Conservation (phyloP, 2,113 vertebrate genomes). For the Polyodon spathula region DNA sequence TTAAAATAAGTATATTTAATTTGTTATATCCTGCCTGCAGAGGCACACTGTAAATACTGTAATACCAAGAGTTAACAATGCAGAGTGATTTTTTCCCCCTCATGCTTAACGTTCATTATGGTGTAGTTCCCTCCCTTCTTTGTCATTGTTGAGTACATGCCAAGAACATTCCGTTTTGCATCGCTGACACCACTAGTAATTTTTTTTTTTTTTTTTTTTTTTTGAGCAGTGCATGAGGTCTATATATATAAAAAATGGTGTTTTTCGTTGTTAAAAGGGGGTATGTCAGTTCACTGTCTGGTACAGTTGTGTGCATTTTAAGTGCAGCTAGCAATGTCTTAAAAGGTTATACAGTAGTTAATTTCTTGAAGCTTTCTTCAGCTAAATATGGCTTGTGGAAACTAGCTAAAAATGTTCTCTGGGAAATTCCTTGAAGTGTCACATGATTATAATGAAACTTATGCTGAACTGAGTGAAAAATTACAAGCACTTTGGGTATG, state of each 20-base stretch:
- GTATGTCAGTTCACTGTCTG: constrained; percentile 47
- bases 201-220: constrained; percentile 37
- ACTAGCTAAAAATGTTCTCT: too few species aligned
- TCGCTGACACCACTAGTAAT: constrained; percentile 52
- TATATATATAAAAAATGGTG: constrained; percentile 31
- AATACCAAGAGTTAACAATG: constrained; percentile 23
- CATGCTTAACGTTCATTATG: constrained; percentile 38
- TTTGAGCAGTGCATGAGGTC: constrained; percentile 30
- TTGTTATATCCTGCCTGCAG: too few species aligned
- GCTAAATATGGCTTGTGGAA: too few species aligned
- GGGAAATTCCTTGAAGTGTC: too few species aligned
- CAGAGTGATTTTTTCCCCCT: constrained; percentile 16
- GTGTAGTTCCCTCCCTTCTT: constrained; percentile 42
- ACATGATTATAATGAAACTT: too few species aligned
- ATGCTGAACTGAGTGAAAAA: too few species aligned
- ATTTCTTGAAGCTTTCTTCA: too few species aligned
- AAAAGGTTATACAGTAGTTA: too few species aligned
- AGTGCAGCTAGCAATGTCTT: too few species aligned
- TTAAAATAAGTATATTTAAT: too few species aligned
- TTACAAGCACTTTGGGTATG: too few species aligned
- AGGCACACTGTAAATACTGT: too few species aligned
- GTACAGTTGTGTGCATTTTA: constrained; percentile 6
- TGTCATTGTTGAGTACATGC: constrained; percentile 56
- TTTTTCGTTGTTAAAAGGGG: constrained; percentile 30
- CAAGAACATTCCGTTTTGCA: constrained; percentile 64